Percentiles rank a stretch among this genome's conserved stretches.
phyloP scores from a whole-genome alignment of 2,113 vertebrate genomes.

The Acrocephalus arundinaceus region DNA sequence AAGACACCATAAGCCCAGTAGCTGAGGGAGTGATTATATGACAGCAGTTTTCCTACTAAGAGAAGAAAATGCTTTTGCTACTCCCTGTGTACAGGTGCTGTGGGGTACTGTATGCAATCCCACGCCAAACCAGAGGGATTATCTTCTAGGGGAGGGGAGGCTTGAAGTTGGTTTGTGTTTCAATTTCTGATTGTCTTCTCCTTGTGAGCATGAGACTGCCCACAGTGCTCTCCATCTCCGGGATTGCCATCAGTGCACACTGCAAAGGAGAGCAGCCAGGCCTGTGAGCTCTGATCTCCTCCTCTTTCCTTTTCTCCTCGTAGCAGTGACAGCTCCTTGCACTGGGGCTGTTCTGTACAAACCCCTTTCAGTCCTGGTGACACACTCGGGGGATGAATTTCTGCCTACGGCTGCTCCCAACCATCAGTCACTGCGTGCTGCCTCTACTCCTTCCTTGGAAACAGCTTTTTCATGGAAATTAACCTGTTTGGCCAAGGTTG shows the following conservation, averaged over 20 bases:
- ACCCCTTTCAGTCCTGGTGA: rapidly evolving
- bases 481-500: neutral
- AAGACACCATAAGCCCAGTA: neutral
- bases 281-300: neutral
- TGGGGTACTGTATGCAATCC: neutral
- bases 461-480: neutral
- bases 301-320: neutral
- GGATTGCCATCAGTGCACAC: rapidly evolving
- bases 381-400: neutral
- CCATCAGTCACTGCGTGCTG: rapidly evolving
- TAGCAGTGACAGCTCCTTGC: neutral
- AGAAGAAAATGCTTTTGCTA: neutral
- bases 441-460: neutral
- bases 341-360: neutral
- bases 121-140: neutral
- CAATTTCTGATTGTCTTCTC: neutral
- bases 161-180: neutral
- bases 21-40: neutral
- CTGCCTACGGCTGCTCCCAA: neutral
- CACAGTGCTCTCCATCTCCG: neutral
- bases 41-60: neutral
- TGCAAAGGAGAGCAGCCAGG: neutral
- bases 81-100: neutral
- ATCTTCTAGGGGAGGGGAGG: neutral
- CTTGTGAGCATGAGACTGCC: neutral